These are phyloP conservation scores for Syrphus vitripennis DNA, from an alignment of 2,888 invertebrate species.

Conservation along the genomic window DNA sequence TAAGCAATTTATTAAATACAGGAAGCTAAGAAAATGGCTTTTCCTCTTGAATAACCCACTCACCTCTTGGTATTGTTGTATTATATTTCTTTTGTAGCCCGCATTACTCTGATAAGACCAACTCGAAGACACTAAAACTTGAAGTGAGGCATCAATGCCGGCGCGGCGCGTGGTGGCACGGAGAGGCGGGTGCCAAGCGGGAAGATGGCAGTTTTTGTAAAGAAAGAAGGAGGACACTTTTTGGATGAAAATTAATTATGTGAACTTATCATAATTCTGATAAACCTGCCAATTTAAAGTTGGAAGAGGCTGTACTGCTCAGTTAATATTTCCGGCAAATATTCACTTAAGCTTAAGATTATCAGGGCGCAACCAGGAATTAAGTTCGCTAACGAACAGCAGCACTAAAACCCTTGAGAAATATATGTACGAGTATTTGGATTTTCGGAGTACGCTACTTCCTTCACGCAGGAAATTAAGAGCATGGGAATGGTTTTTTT, in stretches of 20 bases:
- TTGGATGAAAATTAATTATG: constrained; percentile 63
- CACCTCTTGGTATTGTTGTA: constrained; percentile 4
- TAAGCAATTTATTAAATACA: constrained; percentile 63
- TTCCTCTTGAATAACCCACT: constrained; percentile 11
- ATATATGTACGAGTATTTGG: too few species aligned
- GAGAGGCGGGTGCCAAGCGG: neutral
- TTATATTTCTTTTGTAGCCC: neutral
- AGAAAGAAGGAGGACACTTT: neutral
- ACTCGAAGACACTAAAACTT: neutral
- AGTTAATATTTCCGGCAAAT: constrained; percentile 42
- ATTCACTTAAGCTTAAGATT: constrained; percentile 39
- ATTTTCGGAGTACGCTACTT: neutral
- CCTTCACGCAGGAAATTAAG: constrained; percentile 18
- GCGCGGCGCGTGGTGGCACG: neutral
- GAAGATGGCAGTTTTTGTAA: neutral
- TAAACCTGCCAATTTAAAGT: constrained; percentile 36
- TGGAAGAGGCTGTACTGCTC: constrained; percentile 27
- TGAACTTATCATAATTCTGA: constrained; percentile 62
- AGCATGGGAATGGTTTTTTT: constrained; percentile 36
- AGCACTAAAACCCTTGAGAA: constrained; percentile 2
- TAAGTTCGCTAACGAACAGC: neutral
- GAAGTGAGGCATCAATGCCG: neutral
- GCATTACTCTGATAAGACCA: constrained; percentile 6
- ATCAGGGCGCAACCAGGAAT: constrained; percentile 29
- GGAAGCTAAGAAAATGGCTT: constrained; percentile 34